A percentile compares a stretch with the other conserved stretches of the same genome.
These are phyloP conservation scores for Scaptomyza cyrtandrae DNA, from an alignment of 2,888 invertebrate genomes.

Conservation along the genomic window DNA sequence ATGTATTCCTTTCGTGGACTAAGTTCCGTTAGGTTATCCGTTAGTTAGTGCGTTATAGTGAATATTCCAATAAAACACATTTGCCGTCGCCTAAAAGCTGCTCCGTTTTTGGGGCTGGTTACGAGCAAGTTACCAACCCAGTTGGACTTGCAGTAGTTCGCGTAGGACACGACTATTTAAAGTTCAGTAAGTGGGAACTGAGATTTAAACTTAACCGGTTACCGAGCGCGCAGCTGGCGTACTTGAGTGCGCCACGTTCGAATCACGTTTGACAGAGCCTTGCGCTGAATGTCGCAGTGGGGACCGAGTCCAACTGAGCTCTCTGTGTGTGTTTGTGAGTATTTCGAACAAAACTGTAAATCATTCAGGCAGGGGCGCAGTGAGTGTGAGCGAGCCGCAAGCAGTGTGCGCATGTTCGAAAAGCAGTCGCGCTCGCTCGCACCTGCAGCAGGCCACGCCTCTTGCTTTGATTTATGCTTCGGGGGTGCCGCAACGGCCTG, in stretches of 20 bases:
- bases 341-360: conserved; percentile 82
- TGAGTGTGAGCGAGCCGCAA: conserved; percentile 51
- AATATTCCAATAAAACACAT: conserved; percentile 36
- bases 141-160: conserved; percentile 30
- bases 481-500: conserved; percentile 71
- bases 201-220: conserved; percentile 42
- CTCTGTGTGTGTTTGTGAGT: conserved; percentile 30
- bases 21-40: conserved; percentile 24
- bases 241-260: conserved; percentile 79
- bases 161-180: conserved; percentile 41
- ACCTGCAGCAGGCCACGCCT: conserved; percentile 71
- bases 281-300: conserved; percentile 29
- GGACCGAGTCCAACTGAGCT: conserved; percentile 26
- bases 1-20: conserved; percentile 29
- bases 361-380: conserved; percentile 58
- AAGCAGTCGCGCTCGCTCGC: conserved; percentile 40
- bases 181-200: conserved; percentile 18
- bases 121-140: conserved; percentile 28
- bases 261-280: conserved; percentile 73
- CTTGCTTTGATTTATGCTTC: conserved; percentile 73
- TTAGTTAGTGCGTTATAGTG: conserved; percentile 9
- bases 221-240: conserved; percentile 77
- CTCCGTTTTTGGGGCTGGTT: conserved; percentile 28
- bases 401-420: conserved; percentile 59
- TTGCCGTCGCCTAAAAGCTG: conserved; percentile 30